Conservation (phyloP, 1,140 invertebrate genomes). For the Macrobrachium rosenbergii region DNA sequence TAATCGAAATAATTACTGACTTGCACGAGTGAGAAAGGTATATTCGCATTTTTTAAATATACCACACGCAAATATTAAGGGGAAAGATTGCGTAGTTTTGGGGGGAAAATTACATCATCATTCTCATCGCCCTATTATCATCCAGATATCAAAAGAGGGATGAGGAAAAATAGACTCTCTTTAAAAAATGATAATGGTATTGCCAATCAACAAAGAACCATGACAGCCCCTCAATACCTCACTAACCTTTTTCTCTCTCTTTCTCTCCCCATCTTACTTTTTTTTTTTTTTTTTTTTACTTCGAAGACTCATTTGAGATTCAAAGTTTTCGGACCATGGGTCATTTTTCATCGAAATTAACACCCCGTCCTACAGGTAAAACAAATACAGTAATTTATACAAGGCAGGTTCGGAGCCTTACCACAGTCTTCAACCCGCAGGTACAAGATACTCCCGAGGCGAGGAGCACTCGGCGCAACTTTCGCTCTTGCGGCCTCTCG, state of each 20-base stretch:
- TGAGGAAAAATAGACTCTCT: no score
- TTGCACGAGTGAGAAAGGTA: no score
- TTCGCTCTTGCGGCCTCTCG: neutral
- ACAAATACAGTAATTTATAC: constrained; percentile 63
- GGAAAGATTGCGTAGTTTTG: no score
- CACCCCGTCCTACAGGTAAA: constrained; percentile 62
- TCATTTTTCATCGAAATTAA: constrained; percentile 65
- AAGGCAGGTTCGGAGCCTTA: constrained; percentile 38
- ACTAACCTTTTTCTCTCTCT: neutral
- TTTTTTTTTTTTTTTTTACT: constrained; percentile 17
- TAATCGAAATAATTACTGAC: no score
- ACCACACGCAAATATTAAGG: no score
- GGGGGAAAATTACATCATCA: no score
- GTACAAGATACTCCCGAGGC: constrained; percentile 3
- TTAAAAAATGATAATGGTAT: no score
- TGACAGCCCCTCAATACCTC: neutral
- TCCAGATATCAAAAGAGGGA: no score
- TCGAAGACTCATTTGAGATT: constrained; percentile 51
- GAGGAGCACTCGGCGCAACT: neutral
- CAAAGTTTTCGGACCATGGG: constrained; percentile 53
- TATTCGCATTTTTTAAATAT: no score
- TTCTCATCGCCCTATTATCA: no score
- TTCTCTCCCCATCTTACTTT: constrained; percentile 16
- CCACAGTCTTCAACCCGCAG: neutral
- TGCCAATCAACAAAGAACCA: no score